A percentile compares a stretch with the other conserved stretches of the same genome.
Evolutionary conservation across 2,113 vertebrate species (phyloP).

Genomic region (Equus quagga): DNA sequence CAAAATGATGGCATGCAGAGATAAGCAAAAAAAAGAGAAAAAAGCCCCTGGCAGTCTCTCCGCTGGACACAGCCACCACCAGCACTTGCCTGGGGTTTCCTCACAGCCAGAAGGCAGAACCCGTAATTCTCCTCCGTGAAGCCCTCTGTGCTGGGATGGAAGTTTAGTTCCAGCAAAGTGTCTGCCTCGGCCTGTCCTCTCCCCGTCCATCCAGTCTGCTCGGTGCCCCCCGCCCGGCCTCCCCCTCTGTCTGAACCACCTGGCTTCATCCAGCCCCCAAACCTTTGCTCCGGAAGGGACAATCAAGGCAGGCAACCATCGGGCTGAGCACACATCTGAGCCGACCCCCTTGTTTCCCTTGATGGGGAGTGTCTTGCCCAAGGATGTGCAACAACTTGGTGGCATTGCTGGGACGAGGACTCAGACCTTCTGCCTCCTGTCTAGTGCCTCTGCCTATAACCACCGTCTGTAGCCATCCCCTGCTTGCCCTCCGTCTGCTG

Average conservation of each 20-base stretch:
- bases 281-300: neutral
- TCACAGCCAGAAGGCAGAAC: constrained; percentile 82
- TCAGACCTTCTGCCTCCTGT: neutral
- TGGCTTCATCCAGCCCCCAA: neutral
- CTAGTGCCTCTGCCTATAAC: neutral
- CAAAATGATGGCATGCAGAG: neutral
- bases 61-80: neutral
- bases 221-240: neutral
- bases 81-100: neutral
- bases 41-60: neutral
- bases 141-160: constrained; percentile 45
- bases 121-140: constrained; percentile 76
- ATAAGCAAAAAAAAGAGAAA: neutral
- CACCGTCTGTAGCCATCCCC: neutral
- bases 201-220: neutral
- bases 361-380: neutral
- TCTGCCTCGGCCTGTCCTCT: neutral
- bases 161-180: constrained; percentile 70
- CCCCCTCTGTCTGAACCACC: neutral
- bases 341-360: neutral
- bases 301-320: neutral
- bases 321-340: neutral
- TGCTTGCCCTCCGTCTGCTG: neutral
- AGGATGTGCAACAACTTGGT: neutral
- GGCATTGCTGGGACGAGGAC: neutral